phyloP scores from a whole-genome alignment of 2,888 invertebrate species.

The Antitype chi region DNA sequence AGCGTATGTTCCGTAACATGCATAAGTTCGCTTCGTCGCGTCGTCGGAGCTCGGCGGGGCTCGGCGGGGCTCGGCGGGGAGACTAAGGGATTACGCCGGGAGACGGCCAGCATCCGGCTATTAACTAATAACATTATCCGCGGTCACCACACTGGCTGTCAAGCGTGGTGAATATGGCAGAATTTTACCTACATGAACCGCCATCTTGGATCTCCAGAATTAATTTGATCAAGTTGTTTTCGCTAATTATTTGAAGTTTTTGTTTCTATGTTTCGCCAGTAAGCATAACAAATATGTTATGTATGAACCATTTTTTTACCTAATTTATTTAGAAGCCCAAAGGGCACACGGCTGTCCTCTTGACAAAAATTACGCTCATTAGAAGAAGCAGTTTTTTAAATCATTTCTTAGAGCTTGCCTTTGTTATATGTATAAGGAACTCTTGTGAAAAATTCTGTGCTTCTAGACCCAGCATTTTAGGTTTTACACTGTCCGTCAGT shows the following conservation, averaged over 20 bases:
- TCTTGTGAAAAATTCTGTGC: background rate
- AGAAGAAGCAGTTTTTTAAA: background rate
- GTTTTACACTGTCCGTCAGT: background rate
- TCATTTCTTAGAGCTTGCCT: background rate
- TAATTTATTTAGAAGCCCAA: background rate
- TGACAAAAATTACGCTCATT: background rate
- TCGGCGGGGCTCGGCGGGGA: conserved; percentile 6
- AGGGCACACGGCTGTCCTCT: too few relatives aligned
- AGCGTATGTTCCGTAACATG: conserved; percentile 30
- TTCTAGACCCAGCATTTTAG: background rate
- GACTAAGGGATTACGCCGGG: conserved; percentile 43
- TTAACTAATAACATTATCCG: conserved; percentile 61
- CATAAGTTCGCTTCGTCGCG: conserved; percentile 49
- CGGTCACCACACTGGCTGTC: conserved; percentile 58
- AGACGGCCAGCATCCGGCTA: conserved; percentile 52
- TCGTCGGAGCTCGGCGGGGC: conserved; percentile 17
- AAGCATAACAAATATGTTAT: background rate
- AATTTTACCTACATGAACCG: conserved; percentile 42
- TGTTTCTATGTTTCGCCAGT: background rate
- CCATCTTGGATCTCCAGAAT: conserved; percentile 42
- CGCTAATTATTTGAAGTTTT: background rate
- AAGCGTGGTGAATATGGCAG: conserved; percentile 43
- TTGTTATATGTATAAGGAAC: background rate
- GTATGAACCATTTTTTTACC: background rate
- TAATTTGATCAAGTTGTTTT: conserved; percentile 34